A percentile compares a stretch with the other conserved stretches of the same genome.
These are phyloP conservation scores for Acronicta alni DNA, from an alignment of 2,888 invertebrate genomes.

Conservation along the genomic window DNA sequence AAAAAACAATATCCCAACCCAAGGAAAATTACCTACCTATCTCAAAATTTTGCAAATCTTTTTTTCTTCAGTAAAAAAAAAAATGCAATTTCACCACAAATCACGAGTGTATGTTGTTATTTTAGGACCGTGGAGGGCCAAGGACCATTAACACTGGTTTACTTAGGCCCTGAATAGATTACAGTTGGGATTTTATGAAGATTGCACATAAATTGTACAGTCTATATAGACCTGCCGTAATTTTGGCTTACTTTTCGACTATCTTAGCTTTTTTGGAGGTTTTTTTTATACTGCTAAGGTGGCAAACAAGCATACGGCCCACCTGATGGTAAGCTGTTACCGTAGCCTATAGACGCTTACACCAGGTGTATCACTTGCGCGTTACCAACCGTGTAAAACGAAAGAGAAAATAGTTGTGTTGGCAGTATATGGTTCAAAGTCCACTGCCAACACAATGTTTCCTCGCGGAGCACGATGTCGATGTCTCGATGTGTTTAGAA, in stretches of 20 bases:
- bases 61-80: slow-evolving; percentile 20
- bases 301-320: too few relatives aligned
- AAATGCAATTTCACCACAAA: slow-evolving; percentile 50
- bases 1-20: not conserved
- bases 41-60: slow-evolving; percentile 3
- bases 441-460: too few relatives aligned
- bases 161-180: slow-evolving; percentile 64
- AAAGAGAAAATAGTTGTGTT: too few relatives aligned
- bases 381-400: too few relatives aligned
- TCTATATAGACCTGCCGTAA: slow-evolving; percentile 9
- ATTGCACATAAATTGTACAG: slow-evolving; percentile 47
- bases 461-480: too few relatives aligned
- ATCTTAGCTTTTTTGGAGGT: too few relatives aligned
- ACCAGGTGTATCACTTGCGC: too few relatives aligned
- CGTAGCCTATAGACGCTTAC: too few relatives aligned
- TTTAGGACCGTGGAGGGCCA: slow-evolving; percentile 55
- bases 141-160: slow-evolving; percentile 59
- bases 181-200: slow-evolving; percentile 53
- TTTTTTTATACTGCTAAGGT: too few relatives aligned
- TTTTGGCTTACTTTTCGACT: slow-evolving; percentile 1
- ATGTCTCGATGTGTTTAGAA: too few relatives aligned
- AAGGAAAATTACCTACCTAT: slow-evolving; percentile 6
- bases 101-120: slow-evolving; percentile 57
- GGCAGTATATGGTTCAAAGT: too few relatives aligned
- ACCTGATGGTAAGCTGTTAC: too few relatives aligned